Conservation (phyloP, 2,113 vertebrate genomes). For the Notechis scutatus region DNA sequence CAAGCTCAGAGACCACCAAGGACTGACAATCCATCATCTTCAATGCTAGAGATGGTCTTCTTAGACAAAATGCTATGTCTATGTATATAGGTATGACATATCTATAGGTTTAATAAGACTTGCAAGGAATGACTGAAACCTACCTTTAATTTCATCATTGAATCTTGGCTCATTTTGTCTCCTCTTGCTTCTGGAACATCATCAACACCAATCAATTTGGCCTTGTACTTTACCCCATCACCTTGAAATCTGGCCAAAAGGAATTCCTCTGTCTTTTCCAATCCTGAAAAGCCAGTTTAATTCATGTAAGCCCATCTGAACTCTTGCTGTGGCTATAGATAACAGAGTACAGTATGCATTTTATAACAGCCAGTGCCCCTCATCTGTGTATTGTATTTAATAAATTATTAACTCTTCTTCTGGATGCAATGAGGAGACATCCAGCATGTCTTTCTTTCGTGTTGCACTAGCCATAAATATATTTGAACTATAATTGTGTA, state of each 20-base stretch:
- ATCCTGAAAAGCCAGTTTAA: conserved; percentile 61
- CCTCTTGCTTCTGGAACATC: conserved; percentile 90
- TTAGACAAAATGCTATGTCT: background rate
- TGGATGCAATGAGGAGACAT: background rate
- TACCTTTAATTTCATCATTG: conserved; percentile 99
- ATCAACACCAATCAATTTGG: conserved; percentile 92
- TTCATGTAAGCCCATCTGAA: background rate
- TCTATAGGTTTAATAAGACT: background rate
- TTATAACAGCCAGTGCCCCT: background rate
- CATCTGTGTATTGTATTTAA: background rate
- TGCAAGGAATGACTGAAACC: background rate
- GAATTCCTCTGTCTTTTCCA: conserved; percentile 91
- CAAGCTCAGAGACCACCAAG: background rate
- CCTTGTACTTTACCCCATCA: conserved; percentile 92
- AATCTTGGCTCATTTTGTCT: conserved; percentile 98
- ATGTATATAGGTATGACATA: background rate
- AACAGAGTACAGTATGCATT: background rate
- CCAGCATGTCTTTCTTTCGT: background rate
- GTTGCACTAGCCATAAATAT: background rate
- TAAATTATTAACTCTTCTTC: background rate
- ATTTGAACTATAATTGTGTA: background rate
- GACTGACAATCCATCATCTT: background rate
- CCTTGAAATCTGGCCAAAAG: conserved; percentile 90
- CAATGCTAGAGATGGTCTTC: background rate
- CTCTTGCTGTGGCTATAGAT: background rate